Percentiles rank a stretch among this genome's conserved stretches.
phyloP scores from a whole-genome alignment of 1,140 invertebrate species.

The Drosophila paulistorum region DNA sequence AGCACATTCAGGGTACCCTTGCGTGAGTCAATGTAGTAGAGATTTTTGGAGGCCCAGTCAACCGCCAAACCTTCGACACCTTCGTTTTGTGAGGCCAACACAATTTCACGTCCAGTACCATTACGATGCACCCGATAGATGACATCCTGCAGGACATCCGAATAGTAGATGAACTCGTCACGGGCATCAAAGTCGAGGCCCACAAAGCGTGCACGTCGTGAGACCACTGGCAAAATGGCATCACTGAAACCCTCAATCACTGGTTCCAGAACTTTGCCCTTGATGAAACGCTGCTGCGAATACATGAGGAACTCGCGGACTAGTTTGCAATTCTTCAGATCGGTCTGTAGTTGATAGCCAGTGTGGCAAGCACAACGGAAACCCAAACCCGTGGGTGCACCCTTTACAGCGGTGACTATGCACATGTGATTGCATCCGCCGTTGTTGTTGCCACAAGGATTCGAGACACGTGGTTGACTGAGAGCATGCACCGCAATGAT shows the following conservation, averaged over 20 bases:
- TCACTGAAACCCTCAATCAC: constrained; percentile 96
- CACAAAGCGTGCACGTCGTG: constrained; percentile 95
- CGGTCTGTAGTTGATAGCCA: constrained; percentile 90
- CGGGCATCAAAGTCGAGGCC: constrained; percentile 98
- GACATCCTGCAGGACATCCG: constrained; percentile 97
- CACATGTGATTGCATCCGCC: constrained; percentile 98
- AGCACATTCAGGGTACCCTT: constrained; percentile 98
- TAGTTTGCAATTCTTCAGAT: constrained; percentile 92
- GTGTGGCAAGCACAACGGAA: constrained; percentile 97
- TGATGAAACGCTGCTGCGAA: constrained; percentile 98
- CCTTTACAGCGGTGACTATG: constrained; percentile 91
- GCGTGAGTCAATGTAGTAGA: constrained; percentile 98
- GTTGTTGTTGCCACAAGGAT: constrained; percentile 95
- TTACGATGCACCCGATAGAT: constrained; percentile 96
- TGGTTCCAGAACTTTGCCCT: constrained; percentile 95
- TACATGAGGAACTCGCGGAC: constrained; percentile 98
- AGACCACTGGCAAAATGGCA: constrained; percentile 95
- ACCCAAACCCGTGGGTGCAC: constrained; percentile 90
- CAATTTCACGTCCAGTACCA: constrained; percentile 94
- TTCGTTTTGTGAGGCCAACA: constrained; percentile 97
- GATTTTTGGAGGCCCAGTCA: constrained; percentile 98
- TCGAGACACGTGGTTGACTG: constrained; percentile 89
- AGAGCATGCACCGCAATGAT: constrained; percentile 92
- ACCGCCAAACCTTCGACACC: constrained; percentile 98
- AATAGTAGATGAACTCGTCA: constrained; percentile 97